Evolutionary conservation across 2,888 invertebrate genomes (phyloP), one percentile per base, ranked within the genome.

Genomic region (Cephus runcator): DNA sequence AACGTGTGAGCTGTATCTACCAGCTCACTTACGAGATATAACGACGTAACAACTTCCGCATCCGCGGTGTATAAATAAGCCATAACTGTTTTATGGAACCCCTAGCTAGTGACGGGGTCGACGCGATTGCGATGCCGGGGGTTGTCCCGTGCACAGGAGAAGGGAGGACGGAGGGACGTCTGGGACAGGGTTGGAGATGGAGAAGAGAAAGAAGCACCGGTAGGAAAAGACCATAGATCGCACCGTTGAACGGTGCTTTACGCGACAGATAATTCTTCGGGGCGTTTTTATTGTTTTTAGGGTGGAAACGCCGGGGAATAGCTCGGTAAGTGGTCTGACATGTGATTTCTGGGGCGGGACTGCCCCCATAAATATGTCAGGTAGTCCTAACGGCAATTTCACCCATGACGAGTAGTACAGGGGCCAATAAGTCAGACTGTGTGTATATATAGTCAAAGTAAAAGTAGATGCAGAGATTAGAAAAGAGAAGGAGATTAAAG

Each of bases 1-100:
- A 40, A 40, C 40, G 40, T 15, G 40, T 40, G 40, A 40, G 40
- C 15, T 40, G 6, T 15, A 15, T 15, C 6, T 40, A 40, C 15
- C 15, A 40, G 15, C 40, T 40, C 40, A 40, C 40, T 40, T 40
- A 40, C 40, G 40, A 40, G 69, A 69, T 78, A 79, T 85, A 84
- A 85, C 85, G 84, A 85, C 84, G 83, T 84, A 84, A 85, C 85
- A 84, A 83, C 84, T 85, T 85, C 85, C 85, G 83, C 83, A 83
- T 84, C 83, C 80, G 79, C 82, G 83, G 84, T 83, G 85, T 86
- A 88, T 88, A 89, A 88, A 88, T 88, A 88, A 87, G 87, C 85
- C 87, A 86, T 89, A 89, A 89, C 88, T 86, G 85, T 88, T 89
- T 88, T 89, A 89, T 86, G 87, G 86, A 82, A 82, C 82, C 75